These are phyloP conservation scores for Calosoma granatense DNA, from an alignment of 1,140 invertebrate genomes.

Conservation along the genomic window DNA sequence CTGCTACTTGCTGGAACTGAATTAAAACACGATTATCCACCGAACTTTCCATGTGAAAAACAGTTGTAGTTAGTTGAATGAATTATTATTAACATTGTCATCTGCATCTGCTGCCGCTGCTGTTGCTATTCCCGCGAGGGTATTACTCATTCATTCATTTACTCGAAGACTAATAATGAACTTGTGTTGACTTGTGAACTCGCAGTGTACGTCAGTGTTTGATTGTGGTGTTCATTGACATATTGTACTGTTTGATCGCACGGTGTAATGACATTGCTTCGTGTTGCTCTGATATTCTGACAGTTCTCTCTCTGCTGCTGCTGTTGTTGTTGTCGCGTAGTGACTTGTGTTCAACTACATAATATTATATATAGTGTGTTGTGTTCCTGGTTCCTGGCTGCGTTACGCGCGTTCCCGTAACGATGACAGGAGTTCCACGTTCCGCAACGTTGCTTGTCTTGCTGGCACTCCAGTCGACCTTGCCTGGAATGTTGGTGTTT, in stretches of 20 bases:
- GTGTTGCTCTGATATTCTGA: too few relatives aligned
- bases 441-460: not conserved
- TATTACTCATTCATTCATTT: too few relatives aligned
- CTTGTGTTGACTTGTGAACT: not conserved
- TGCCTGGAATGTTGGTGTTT: not conserved
- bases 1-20: not conserved
- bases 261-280: too few relatives aligned
- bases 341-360: too few relatives aligned
- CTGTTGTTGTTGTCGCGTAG: not conserved
- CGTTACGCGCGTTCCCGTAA: not conserved
- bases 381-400: not conserved
- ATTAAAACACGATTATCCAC: not conserved
- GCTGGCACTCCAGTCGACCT: not conserved
- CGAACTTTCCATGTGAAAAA: not conserved
- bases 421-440: not conserved
- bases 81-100: not conserved
- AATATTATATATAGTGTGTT: too few relatives aligned
- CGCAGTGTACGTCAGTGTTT: not conserved
- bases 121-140: not conserved
- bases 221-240: too few relatives aligned
- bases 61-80: not conserved
- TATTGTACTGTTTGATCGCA: too few relatives aligned
- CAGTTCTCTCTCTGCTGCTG: too few relatives aligned
- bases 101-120: not conserved
- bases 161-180: too few relatives aligned